These are phyloP conservation scores for Passerina amoena DNA, from an alignment of 2,113 vertebrate species.

Conservation along the genomic window DNA sequence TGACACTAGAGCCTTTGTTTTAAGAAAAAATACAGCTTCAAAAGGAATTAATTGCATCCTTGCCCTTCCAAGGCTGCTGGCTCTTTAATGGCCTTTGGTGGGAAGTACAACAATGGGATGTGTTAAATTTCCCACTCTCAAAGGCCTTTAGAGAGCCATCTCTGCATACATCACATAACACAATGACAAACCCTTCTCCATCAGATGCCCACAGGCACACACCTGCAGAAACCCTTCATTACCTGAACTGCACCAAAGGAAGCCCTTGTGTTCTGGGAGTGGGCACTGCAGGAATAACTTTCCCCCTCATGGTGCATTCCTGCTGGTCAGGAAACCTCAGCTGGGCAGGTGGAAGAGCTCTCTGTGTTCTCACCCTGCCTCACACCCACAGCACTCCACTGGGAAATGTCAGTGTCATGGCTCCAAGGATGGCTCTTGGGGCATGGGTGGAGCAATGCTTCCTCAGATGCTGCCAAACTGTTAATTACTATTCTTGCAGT, in stretches of 20 bases:
- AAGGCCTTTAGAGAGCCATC: background rate
- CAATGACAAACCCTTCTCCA: background rate
- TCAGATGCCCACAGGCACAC: background rate
- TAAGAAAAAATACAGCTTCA: background rate
- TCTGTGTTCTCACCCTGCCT: background rate
- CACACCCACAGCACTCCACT: background rate
- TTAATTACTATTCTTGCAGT: background rate
- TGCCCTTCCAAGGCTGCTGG: background rate
- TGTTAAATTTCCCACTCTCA: background rate
- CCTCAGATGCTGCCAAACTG: background rate
- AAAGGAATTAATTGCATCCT: background rate
- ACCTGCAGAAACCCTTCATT: background rate
- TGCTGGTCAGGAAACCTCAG: background rate
- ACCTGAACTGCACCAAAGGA: background rate
- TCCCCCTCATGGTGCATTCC: background rate
- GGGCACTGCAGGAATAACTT: background rate
- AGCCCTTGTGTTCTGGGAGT: background rate
- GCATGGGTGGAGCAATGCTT: background rate
- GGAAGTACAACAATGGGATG: background rate
- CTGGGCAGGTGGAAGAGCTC: background rate
- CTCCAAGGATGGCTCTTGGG: background rate
- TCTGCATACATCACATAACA: background rate
- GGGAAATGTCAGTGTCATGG: fast-evolving
- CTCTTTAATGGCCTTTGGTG: background rate
- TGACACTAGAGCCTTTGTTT: background rate